These are phyloP conservation scores for Stigmatopora argus DNA, from an alignment of 2,113 vertebrate genomes.

Conservation along the genomic window DNA sequence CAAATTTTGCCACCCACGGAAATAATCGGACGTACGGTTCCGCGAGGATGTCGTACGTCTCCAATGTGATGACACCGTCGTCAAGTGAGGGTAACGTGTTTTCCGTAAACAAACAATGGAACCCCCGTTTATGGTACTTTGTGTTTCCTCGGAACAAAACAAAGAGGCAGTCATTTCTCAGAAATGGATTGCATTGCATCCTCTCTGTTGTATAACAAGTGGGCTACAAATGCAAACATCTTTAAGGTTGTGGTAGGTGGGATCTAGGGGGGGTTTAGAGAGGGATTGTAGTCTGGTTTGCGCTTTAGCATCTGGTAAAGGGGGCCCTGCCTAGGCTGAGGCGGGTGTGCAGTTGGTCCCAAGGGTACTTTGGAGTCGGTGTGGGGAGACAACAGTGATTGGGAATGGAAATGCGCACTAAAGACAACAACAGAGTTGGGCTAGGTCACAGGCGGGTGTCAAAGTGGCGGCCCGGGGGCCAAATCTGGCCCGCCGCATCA, in stretches of 20 bases:
- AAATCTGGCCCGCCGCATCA: too few species aligned
- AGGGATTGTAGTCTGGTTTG: slow-evolving; percentile 36
- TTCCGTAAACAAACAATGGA: slow-evolving; percentile 23
- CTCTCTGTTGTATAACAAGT: background rate
- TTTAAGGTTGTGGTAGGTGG: background rate
- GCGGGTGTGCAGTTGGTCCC: slow-evolving; percentile 57
- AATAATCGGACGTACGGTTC: slow-evolving; percentile 31
- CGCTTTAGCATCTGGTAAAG: slow-evolving; percentile 52
- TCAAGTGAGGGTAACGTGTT: slow-evolving; percentile 2
- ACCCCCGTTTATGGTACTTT: background rate
- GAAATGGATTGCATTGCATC: background rate
- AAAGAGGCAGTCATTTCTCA: background rate
- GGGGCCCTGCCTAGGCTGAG: slow-evolving; percentile 36
- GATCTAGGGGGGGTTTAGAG: background rate
- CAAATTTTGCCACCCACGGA: slow-evolving; percentile 51
- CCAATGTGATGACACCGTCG: slow-evolving; percentile 22
- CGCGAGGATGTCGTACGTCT: slow-evolving; percentile 2
- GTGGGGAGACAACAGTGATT: slow-evolving; percentile 28
- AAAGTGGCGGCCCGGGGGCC: too few species aligned
- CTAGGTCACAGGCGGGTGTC: too few species aligned
- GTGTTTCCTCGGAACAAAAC: background rate
- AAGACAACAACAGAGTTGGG: slow-evolving; percentile 19
- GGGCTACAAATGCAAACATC: background rate
- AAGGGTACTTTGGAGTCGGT: slow-evolving; percentile 29
- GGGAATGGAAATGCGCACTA: slow-evolving; percentile 24